These are phyloP conservation scores for Hermaeophaga mercurialis DNA, from an alignment of 2,888 invertebrate genomes.

Conservation along the genomic window DNA sequence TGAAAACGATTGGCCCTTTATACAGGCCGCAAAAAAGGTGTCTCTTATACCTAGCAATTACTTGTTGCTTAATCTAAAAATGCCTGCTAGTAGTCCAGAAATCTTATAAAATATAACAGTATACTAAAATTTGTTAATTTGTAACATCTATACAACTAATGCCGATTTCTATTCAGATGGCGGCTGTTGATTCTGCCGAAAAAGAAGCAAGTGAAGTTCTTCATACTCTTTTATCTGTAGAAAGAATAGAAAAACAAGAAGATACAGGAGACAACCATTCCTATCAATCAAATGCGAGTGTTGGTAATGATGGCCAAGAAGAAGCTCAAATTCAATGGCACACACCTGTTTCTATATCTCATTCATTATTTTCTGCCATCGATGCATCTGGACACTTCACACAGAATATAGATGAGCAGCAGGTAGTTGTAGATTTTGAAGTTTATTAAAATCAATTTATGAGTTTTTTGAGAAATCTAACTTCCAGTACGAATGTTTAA, in stretches of 20 bases:
- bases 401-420: constrained; percentile 55
- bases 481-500: too few species aligned
- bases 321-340: constrained; percentile 66
- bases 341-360: constrained; percentile 62
- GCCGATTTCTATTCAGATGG: constrained; percentile 62
- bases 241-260: constrained; percentile 65
- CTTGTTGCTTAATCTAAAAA: too few species aligned
- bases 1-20: too few species aligned
- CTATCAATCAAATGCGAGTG: constrained; percentile 48
- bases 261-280: constrained; percentile 49
- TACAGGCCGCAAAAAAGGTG: too few species aligned
- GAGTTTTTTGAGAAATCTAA: too few species aligned
- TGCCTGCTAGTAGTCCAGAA: too few species aligned
- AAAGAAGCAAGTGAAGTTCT: constrained; percentile 75
- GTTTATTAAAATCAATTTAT: constrained; percentile 10
- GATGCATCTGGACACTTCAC: constrained; percentile 54
- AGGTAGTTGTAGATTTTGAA: constrained; percentile 49
- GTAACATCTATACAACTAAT: too few species aligned
- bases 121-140: too few species aligned
- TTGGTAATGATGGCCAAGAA: constrained; percentile 46
- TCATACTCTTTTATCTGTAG: constrained; percentile 69
- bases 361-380: constrained; percentile 55
- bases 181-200: constrained; percentile 69
- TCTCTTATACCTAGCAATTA: too few species aligned
- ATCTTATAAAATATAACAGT: too few species aligned